Base-by-base conservation (phyloP, 2,888 invertebrate species). In the Thecophora atra region DNA sequence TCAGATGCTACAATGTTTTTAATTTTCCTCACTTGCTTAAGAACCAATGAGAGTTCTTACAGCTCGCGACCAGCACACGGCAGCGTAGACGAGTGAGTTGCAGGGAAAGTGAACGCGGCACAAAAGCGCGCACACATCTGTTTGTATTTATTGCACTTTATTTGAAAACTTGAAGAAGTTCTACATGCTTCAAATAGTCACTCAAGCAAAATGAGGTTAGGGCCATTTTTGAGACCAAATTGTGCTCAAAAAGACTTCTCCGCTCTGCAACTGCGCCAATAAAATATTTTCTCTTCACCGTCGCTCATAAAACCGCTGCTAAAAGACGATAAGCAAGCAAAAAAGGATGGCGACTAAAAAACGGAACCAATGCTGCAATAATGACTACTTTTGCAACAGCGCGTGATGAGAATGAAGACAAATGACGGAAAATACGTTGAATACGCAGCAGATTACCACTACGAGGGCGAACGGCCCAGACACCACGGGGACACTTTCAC, bases 51-150 rank as follows among this genome's bases (percentile, higher is more conserved):
- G 37, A 37, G 37, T 60, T 17, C 60, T 8, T 24, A 24, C 7
- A 60, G 5, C 47, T 15, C 47, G 13, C 13, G 13, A 47, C 6
- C 5, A 15, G 47, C 11, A 47, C 65, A 51, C 65, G 51, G 51
- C 65, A 52, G 47, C 64, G 47, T 52, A 30, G n/a, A n/a, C 65
- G 8, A 51, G 51, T n/a, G 26, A 47, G 65, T 52, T 24, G 28
- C 52, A 26, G 47, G n/a, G 28, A 51, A 47, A 19, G 47, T n/a
- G 21, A n/a, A 64, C 21, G 24, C 44, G 11, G n/a, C 19, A 63
- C 63, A 42, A 42, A 24, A 63, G 1, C 47, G 17, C 1, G 5
- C 47, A 47, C 1, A 47, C 47, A n/a, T 47, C n/a, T 5, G n/a
- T 1, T 1, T 2, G 6, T 60, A 30, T 30, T 30, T 5, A 30